Base-by-base conservation (phyloP, 2,113 vertebrate species). In the Petrocephalus microphthalmus region DNA sequence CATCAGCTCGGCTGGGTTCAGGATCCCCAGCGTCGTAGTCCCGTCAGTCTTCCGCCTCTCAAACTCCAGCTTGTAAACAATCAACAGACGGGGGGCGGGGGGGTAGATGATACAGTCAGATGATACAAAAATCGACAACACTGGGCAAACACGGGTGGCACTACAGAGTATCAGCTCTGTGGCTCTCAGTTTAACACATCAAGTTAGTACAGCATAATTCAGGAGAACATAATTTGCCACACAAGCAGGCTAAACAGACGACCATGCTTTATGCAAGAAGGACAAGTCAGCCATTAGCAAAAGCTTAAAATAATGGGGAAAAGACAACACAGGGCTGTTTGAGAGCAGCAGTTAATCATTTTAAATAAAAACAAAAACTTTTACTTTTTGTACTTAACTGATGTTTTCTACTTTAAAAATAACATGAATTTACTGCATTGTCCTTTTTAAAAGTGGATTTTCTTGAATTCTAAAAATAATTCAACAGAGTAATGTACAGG, bases 21-120 rank as follows among this genome's bases (percentile, higher is more conserved):
- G 95, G 89, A 99, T 95, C 37, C 96, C 97, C 87, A 99, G 89
- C 0, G 98, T 98, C 3, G 98, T 99, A 4, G 97, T 98, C 49
- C 98, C 98, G 89, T 99, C 97, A 25, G 95, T 91, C 91, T 96
- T 98, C 91, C 96, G 95, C 91, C 98, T 96, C 86, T 94, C 95
- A 94, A 99, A 99, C 90, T 97, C 97, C 91, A 97, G 94, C 98
- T 99, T 45, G 33, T 86, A 42, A 37, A 54, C 10, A 54, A 56
- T 64, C 71, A 67, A n/a, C n/a, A n/a, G n/a, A n/a, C n/a, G n/a
- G 20, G 22, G 37, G 33, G 86, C 5, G 49, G 10, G 13, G 47
- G 85, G 25, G 86, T 19, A 91, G n/a, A 91, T n/a, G n/a, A n/a
- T 57, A 57, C 56, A 7, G 20, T 57, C 56, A 7, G 57, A 64